Evolutionary conservation across 1,140 invertebrate species (phyloP).

Genomic region (Drosophila murphyi): DNA sequence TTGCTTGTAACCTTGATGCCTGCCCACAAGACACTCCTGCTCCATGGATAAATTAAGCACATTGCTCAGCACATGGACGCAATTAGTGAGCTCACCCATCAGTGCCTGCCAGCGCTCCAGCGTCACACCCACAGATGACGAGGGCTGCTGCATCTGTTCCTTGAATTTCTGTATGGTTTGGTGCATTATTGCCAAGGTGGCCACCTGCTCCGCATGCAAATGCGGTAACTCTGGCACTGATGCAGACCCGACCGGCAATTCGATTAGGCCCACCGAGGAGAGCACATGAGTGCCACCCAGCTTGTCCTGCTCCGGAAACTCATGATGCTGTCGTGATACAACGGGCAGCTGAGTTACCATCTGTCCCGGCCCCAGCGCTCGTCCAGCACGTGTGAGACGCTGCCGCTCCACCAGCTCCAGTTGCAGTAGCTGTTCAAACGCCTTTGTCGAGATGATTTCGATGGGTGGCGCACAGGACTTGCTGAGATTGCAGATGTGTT

Average conservation of each 20-base stretch:
- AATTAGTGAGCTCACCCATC: conserved; percentile 43
- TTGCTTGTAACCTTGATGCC: conserved; percentile 53
- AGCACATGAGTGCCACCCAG: conserved; percentile 10
- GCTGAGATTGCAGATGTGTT: conserved; percentile 29
- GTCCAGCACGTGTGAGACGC: conserved; percentile 13
- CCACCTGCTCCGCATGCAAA: conserved; percentile 55
- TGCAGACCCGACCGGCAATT: conserved; percentile 29
- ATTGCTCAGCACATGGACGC: conserved; percentile 53
- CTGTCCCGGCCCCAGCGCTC: conserved; percentile 21
- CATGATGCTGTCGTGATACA: not conserved
- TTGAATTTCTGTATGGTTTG: conserved; percentile 37
- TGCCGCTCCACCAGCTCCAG: conserved; percentile 48
- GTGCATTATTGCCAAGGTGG: conserved; percentile 48
- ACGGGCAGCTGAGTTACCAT: conserved; percentile 3
- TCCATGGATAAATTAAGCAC: conserved; percentile 68
- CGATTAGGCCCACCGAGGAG: conserved; percentile 38
- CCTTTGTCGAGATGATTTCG: conserved; percentile 39
- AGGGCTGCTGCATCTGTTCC: conserved; percentile 20
- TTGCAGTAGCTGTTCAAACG: conserved; percentile 41
- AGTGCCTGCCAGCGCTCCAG: conserved; percentile 45
- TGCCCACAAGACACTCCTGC: conserved; percentile 63
- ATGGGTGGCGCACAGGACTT: conserved; percentile 57
- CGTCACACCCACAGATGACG: conserved; percentile 18
- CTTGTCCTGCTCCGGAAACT: not conserved
- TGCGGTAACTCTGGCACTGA: conserved; percentile 44